Base-by-base conservation (phyloP, 2,888 invertebrate genomes). In the Steinernema hermaphroditum region DNA sequence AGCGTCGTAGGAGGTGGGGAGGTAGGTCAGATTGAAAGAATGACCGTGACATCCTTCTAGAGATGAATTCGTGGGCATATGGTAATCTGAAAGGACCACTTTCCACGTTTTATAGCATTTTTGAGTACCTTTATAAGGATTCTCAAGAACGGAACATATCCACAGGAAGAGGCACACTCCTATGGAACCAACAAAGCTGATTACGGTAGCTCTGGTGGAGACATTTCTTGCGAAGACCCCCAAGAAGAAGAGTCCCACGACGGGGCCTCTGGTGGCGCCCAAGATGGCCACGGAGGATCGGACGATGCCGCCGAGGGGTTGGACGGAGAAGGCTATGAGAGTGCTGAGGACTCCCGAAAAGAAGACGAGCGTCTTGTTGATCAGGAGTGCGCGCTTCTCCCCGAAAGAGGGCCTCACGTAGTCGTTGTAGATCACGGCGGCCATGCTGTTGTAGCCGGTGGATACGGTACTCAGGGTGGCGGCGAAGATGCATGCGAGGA, bases 381-480 rank as follows among this genome's bases (percentile, higher is more conserved):
- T 16, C 2, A 62, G 62, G 1, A 62, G 16, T 8, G 62, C 6
- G 12, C 16, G 62, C 2, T 32, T 32, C 12, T 32, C 62, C 14
- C 62, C 62, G 32, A 2, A 62, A 8, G 4, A 1, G 2, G 44
- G 69, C 29, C 24, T 46, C 24, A 54, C 19, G 19, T 41, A 73
- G 32, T 73, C 71, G 14, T 73, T 41, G 70, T 70, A 73, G 32
- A 29, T 24, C n/a, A 73, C 71, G 8, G 73, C 73, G 16, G 73
- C 46, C n/a, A 71, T 43, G 34, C 70, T 71, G 43, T 73, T 73
- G 41, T 71, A 46, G 1, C 72, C 57, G 1, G 73, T 49, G 71
- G 73, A 73, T 41, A 73, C 43, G 46, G 73, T 73, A 70, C 46
- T 46, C n/a, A 69, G 50, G 19, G 72, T 69, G 14, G 41, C 72